These are phyloP conservation scores for Leptobrachium leishanense DNA, from an alignment of 2,113 vertebrate species.

Conservation along the genomic window DNA sequence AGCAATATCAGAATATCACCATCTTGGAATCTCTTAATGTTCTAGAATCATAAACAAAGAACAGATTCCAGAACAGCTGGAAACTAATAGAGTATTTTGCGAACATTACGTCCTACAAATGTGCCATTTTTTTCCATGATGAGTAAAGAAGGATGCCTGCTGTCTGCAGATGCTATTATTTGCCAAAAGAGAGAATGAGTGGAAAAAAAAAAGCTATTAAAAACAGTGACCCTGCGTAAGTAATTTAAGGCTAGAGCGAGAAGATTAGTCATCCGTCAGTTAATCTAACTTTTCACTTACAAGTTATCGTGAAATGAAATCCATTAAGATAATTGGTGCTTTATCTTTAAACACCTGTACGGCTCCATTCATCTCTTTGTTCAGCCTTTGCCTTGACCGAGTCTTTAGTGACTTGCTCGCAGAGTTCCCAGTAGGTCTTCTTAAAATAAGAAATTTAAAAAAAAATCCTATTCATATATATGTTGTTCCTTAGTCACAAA, in stretches of 20 bases:
- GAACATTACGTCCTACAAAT: slow-evolving; percentile 7
- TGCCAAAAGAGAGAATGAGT: neutral
- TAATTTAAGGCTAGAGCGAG: slow-evolving; percentile 11
- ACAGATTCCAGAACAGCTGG: slow-evolving; percentile 8
- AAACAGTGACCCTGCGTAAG: neutral
- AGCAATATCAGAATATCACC: neutral
- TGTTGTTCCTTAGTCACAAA: neutral
- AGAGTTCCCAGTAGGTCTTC: neutral
- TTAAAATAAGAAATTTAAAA: neutral
- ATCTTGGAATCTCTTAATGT: neutral
- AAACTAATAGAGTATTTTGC: slow-evolving; percentile 22
- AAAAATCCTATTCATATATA: neutral
- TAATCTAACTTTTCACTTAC: slow-evolving; percentile 1
- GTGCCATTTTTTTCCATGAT: slow-evolving; percentile 1
- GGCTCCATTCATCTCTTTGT: neutral
- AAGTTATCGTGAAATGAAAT: slow-evolving; percentile 8
- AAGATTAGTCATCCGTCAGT: slow-evolving; percentile 18
- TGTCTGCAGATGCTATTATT: neutral
- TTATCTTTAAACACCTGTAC: slow-evolving; percentile 28
- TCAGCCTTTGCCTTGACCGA: neutral
- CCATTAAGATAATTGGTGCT: slow-evolving; percentile 15
- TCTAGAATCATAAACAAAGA: slow-evolving; percentile 6
- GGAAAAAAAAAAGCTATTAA: neutral
- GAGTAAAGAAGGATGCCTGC: neutral
- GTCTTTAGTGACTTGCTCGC: neutral